phyloP scores from a whole-genome alignment of 2,888 invertebrate genomes.

The Catocala fraxini region DNA sequence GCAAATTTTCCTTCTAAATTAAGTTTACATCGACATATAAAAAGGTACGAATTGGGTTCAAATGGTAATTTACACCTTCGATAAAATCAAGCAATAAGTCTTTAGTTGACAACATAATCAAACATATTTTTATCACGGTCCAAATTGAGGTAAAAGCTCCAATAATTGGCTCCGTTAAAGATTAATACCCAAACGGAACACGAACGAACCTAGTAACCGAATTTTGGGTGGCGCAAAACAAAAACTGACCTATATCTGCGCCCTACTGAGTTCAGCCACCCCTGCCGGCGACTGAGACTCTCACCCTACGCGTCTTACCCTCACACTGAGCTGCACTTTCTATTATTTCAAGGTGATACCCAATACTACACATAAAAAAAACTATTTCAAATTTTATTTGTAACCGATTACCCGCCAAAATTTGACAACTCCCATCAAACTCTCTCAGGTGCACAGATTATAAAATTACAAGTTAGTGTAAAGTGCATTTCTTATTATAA shows the following conservation, averaged over 20 bases:
- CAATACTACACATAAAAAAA: constrained; percentile 24
- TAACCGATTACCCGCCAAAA: no score
- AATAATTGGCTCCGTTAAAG: constrained; percentile 58
- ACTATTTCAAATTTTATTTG: no score
- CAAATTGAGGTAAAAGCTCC: constrained; percentile 49
- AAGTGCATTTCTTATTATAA: neutral
- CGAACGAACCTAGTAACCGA: constrained; percentile 84
- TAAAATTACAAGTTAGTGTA: neutral
- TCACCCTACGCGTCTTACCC: constrained; percentile 79
- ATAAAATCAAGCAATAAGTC: constrained; percentile 12
- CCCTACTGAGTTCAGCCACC: constrained; percentile 85
- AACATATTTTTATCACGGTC: constrained; percentile 22
- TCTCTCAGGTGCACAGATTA: neutral
- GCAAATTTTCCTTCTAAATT: no score
- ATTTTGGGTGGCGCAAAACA: constrained; percentile 86
- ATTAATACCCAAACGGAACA: constrained; percentile 60
- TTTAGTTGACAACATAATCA: constrained; percentile 23
- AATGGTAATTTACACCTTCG: constrained; percentile 21
- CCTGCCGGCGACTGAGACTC: constrained; percentile 73
- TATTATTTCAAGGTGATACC: constrained; percentile 72
- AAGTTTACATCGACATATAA: neutral
- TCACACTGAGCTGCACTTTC: constrained; percentile 71
- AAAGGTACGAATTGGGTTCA: constrained; percentile 4
- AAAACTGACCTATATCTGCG: constrained; percentile 87
- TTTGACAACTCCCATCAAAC: no score